Percentiles rank a stretch among this genome's conserved stretches.
phyloP scores from a whole-genome alignment of 2,113 vertebrate species.

The Platichthys stellatus region DNA sequence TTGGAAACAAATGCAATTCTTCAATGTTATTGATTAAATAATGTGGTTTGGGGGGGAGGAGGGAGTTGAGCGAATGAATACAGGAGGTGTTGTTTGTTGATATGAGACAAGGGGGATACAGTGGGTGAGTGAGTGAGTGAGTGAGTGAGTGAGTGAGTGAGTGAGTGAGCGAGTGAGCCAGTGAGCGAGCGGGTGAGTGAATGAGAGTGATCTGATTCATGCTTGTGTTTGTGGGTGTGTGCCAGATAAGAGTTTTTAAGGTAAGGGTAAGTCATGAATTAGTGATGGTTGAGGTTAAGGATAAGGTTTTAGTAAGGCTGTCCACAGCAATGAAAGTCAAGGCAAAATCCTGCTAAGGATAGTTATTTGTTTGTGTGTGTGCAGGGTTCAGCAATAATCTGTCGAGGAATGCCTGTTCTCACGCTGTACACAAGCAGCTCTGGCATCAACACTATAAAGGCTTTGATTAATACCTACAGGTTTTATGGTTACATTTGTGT shows the following conservation, averaged over 20 bases:
- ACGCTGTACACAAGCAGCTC: constrained; percentile 44
- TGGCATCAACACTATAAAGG: constrained; percentile 29
- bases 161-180: neutral
- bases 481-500: constrained; percentile 1
- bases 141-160: neutral
- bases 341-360: neutral
- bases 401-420: constrained; percentile 76
- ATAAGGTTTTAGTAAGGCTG: too few relatives aligned
- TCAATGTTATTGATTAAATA: constrained; percentile 57
- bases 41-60: constrained; percentile 4
- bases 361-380: constrained; percentile 12
- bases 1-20: constrained; percentile 27
- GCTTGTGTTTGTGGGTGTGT: too few relatives aligned
- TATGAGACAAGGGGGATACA: neutral
- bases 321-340: too few relatives aligned
- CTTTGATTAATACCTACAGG: constrained; percentile 20
- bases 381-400: constrained; percentile 75
- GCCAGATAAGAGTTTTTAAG: too few relatives aligned
- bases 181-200: too few relatives aligned
- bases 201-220: too few relatives aligned
- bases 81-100: constrained; percentile 4
- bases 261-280: too few relatives aligned
- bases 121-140: neutral
- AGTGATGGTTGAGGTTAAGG: too few relatives aligned
- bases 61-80: neutral